Percentiles rank a stretch among this genome's conserved stretches.
phyloP scores from a whole-genome alignment of 2,888 invertebrate species.

The Candidula unifasciata region DNA sequence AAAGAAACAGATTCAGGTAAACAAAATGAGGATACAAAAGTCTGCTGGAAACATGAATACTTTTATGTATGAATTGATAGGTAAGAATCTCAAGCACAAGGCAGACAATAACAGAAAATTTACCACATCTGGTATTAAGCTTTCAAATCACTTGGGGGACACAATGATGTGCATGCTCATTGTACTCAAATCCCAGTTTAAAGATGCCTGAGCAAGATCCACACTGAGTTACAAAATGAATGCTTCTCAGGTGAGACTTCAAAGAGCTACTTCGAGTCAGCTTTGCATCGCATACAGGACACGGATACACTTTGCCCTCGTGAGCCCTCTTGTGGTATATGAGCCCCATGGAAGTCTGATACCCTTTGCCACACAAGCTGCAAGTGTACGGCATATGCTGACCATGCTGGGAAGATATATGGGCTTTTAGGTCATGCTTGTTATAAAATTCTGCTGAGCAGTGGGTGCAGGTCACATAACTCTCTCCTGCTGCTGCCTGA shows the following conservation, averaged over 20 bases:
- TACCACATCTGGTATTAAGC: not conserved
- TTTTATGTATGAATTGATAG: no score
- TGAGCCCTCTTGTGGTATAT: conserved; percentile 32
- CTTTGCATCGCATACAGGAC: conserved; percentile 35
- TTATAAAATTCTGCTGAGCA: conserved; percentile 12
- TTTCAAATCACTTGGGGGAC: not conserved
- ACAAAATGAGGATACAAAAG: no score
- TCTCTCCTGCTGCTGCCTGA: not conserved
- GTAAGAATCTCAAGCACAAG: no score
- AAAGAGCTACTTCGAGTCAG: conserved; percentile 34
- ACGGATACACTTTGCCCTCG: conserved; percentile 28
- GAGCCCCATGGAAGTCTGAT: conserved; percentile 24
- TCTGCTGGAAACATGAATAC: no score
- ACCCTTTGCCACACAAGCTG: conserved; percentile 40
- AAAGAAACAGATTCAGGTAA: no score
- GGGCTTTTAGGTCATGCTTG: conserved; percentile 25
- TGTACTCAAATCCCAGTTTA: conserved; percentile 33
- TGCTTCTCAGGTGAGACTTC: conserved; percentile 35
- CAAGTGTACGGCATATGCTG: conserved; percentile 39
- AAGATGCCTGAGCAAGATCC: conserved; percentile 25
- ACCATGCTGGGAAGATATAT: conserved; percentile 32
- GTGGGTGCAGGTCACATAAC: not conserved
- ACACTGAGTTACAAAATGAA: conserved; percentile 31
- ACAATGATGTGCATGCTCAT: conserved; percentile 32
- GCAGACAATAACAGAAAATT: no score